phyloP scores from a whole-genome alignment of 1,140 invertebrate species.

The Drosophila tropicalis region DNA sequence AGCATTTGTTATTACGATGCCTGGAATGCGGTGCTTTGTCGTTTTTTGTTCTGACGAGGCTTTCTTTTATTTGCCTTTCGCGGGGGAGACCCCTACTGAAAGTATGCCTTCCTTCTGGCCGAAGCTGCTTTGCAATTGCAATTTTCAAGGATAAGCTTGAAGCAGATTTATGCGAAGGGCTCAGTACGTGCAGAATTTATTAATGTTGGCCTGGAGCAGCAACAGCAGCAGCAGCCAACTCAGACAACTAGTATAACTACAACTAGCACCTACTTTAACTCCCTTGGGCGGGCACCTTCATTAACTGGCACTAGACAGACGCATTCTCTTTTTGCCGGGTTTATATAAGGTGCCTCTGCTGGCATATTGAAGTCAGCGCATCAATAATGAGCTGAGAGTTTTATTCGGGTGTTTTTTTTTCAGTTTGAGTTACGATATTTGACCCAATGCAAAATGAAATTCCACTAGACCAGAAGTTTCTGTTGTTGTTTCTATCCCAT shows the following conservation, averaged over 20 bases:
- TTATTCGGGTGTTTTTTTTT: slow-evolving; percentile 40
- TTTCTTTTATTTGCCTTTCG: slow-evolving; percentile 11
- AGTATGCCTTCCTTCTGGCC: slow-evolving; percentile 18
- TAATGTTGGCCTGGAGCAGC: slow-evolving; percentile 55
- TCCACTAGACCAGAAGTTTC: slow-evolving; percentile 31
- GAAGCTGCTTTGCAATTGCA: slow-evolving; percentile 74
- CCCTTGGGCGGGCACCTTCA: slow-evolving; percentile 23
- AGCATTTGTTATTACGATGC: slow-evolving; percentile 59
- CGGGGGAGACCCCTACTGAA: too few species aligned
- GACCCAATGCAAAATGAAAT: slow-evolving; percentile 47
- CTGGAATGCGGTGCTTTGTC: slow-evolving; percentile 54
- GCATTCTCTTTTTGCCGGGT: slow-evolving; percentile 13
- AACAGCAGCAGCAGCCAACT: not conserved
- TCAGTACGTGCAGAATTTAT: slow-evolving; percentile 79
- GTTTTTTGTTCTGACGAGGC: slow-evolving; percentile 21
- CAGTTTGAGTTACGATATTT: slow-evolving; percentile 50
- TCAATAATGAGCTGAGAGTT: slow-evolving; percentile 49
- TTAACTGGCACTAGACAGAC: slow-evolving; percentile 48
- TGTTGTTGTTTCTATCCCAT: slow-evolving; percentile 14
- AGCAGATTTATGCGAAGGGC: slow-evolving; percentile 79
- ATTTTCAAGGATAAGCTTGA: slow-evolving; percentile 82
- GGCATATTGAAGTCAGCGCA: slow-evolving; percentile 69
- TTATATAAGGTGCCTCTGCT: slow-evolving; percentile 59
- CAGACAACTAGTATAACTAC: not conserved
- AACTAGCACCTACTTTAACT: slow-evolving; percentile 1